Conservation (phyloP, 23 tunicate species). For the Phallusia fumigata region DNA sequence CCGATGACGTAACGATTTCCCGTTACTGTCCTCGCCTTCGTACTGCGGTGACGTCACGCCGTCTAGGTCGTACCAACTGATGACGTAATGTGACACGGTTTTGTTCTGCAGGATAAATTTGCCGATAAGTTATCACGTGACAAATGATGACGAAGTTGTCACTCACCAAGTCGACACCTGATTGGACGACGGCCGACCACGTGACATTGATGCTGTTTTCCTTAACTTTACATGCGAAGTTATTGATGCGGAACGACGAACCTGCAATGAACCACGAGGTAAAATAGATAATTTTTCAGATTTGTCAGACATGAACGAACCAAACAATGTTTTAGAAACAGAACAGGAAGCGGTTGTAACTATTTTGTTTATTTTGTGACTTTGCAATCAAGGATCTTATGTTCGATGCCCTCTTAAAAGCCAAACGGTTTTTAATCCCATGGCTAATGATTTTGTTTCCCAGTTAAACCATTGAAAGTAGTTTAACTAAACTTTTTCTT, state of each 20-base stretch:
- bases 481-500: too few relatives aligned
- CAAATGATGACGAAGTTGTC: neutral
- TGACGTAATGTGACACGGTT: neutral
- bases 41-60: neutral
- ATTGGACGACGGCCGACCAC: slow-evolving; percentile 1
- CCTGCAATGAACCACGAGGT: neutral
- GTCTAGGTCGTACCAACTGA: slow-evolving; percentile 7
- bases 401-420: too few relatives aligned
- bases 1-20: slow-evolving; percentile 8
- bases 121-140: too few relatives aligned
- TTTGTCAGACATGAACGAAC: too few relatives aligned
- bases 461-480: too few relatives aligned
- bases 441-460: too few relatives aligned
- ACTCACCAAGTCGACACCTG: neutral
- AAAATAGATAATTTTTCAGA: neutral
- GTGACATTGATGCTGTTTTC: neutral
- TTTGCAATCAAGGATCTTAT: too few relatives aligned
- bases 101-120: neutral
- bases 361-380: too few relatives aligned
- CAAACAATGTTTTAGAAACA: too few relatives aligned
- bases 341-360: too few relatives aligned
- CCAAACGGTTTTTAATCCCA: too few relatives aligned
- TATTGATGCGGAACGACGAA: slow-evolving; percentile 3
- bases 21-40: neutral
- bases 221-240: neutral